Percentiles rank a stretch among this genome's conserved stretches.
Conservation (phyloP, 1,140 invertebrate species). For the Popillia japonica region DNA sequence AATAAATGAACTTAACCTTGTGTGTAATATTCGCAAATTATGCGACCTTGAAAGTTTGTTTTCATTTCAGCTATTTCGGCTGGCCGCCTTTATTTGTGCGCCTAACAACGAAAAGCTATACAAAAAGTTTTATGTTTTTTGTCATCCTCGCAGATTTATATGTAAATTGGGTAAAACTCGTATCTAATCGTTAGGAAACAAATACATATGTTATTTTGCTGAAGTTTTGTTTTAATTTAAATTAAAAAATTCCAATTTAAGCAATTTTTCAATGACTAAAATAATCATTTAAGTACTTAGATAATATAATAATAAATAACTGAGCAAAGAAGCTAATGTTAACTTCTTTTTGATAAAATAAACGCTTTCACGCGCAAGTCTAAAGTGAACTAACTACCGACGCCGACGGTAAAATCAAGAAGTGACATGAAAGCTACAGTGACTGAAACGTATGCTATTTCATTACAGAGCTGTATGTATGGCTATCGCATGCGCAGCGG, state of each 20-base stretch:
- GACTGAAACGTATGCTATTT: neutral
- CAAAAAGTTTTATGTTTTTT: neutral
- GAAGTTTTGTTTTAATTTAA: too few species aligned
- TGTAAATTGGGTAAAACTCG: neutral
- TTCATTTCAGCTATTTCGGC: slow-evolving; percentile 2
- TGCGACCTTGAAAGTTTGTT: slow-evolving; percentile 33
- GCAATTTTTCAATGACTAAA: too few species aligned
- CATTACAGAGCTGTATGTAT: neutral
- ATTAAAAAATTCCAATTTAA: too few species aligned
- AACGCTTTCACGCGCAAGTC: too few species aligned
- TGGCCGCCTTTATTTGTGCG: neutral
- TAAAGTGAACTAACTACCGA: too few species aligned
- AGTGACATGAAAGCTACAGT: neutral
- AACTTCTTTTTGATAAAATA: too few species aligned
- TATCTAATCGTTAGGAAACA: too few species aligned
- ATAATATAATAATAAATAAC: too few species aligned
- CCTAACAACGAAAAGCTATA: neutral
- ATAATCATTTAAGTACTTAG: too few species aligned
- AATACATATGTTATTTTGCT: too few species aligned
- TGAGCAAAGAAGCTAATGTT: too few species aligned
- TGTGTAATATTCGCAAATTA: slow-evolving; percentile 6
- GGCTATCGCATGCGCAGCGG: too few species aligned
- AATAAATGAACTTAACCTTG: slow-evolving; percentile 32
- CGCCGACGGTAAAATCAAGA: neutral
- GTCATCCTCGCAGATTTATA: neutral